phyloP scores from a whole-genome alignment of 1,140 invertebrate species.

The Drosophila ambigua region DNA sequence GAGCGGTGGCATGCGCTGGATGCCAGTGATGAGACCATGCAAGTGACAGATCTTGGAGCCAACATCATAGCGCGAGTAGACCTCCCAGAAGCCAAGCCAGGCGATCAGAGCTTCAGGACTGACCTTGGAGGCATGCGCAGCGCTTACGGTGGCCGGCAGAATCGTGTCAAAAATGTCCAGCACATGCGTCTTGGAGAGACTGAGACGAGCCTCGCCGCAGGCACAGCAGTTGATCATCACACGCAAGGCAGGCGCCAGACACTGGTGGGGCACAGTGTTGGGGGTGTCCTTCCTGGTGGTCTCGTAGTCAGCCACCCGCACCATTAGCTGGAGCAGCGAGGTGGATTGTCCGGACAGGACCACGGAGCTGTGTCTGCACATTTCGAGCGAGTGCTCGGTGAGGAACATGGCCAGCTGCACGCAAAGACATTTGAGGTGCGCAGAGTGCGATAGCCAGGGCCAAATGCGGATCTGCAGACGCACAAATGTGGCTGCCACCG shows the following conservation, averaged over 20 bases:
- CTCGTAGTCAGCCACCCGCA: slow-evolving; percentile 62
- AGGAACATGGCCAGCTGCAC: slow-evolving; percentile 55
- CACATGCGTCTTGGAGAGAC: slow-evolving; percentile 72
- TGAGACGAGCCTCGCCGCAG: slow-evolving; percentile 62
- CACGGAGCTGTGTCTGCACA: slow-evolving; percentile 65
- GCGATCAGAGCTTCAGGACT: slow-evolving; percentile 79
- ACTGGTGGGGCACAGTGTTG: neutral
- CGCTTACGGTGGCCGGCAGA: slow-evolving; percentile 24
- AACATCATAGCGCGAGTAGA: slow-evolving; percentile 83
- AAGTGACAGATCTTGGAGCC: slow-evolving; percentile 68
- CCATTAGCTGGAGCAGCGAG: slow-evolving; percentile 69
- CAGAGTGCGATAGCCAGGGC: slow-evolving; percentile 74
- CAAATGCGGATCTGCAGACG: slow-evolving; percentile 58
- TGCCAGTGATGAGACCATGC: slow-evolving; percentile 39
- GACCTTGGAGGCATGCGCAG: slow-evolving; percentile 55
- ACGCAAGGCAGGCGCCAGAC: slow-evolving; percentile 46
- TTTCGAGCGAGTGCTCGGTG: slow-evolving; percentile 70
- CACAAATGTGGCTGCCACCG: slow-evolving; percentile 21
- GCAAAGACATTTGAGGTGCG: slow-evolving; percentile 48
- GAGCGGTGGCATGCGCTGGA: slow-evolving; percentile 30
- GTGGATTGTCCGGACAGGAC: slow-evolving; percentile 35
- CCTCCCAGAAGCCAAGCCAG: slow-evolving; percentile 85
- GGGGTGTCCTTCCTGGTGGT: slow-evolving; percentile 58
- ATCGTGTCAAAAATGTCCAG: slow-evolving; percentile 83
- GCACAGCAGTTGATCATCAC: slow-evolving; percentile 73